phyloP scores from a whole-genome alignment of 2,888 invertebrate genomes.

The Watsonalla cultraria region DNA sequence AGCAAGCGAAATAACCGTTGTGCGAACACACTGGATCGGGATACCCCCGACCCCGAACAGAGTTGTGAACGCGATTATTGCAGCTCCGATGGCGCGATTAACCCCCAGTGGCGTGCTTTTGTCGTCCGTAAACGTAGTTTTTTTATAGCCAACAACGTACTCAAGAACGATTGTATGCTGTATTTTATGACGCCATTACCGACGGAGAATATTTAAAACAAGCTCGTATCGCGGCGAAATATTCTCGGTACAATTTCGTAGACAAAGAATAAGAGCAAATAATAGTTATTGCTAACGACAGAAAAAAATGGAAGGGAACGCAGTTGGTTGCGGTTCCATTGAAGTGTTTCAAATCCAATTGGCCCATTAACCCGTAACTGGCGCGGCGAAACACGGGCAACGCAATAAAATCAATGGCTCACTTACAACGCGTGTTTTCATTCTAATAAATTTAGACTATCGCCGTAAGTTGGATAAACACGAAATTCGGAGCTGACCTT shows the following conservation, averaged over 20 bases:
- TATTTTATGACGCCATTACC: conserved; percentile 3
- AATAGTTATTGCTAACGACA: conserved; percentile 18
- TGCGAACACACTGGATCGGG: conserved; percentile 35
- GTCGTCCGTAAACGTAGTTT: conserved; percentile 35
- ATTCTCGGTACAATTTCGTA: conserved; percentile 6
- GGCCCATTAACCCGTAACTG: conserved; percentile 51
- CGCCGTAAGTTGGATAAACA: conserved; percentile 33
- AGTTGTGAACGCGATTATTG: conserved; percentile 53
- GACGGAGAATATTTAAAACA: conserved; percentile 1
- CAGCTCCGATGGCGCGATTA: conserved; percentile 56
- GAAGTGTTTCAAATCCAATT: conserved; percentile 48
- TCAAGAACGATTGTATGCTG: conserved; percentile 12
- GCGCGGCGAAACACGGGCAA: conserved; percentile 44
- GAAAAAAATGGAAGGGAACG: conserved; percentile 17
- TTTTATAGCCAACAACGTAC: conserved; percentile 26
- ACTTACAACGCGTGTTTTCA: conserved; percentile 46
- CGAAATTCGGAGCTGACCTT: too few species aligned
- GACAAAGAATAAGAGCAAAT: conserved; percentile 17
- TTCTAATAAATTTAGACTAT: conserved; percentile 41
- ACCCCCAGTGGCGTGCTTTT: conserved; percentile 39
- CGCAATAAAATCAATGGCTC: conserved; percentile 58
- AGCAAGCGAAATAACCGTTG: conserved; percentile 46
- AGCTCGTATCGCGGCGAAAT: not conserved
- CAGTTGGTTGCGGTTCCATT: conserved; percentile 38
- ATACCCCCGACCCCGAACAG: conserved; percentile 21